Evolutionary conservation across 2,113 vertebrate species (phyloP), one percentile per base, ranked within the genome.

Genomic region (Pleuronectes platessa): DNA sequence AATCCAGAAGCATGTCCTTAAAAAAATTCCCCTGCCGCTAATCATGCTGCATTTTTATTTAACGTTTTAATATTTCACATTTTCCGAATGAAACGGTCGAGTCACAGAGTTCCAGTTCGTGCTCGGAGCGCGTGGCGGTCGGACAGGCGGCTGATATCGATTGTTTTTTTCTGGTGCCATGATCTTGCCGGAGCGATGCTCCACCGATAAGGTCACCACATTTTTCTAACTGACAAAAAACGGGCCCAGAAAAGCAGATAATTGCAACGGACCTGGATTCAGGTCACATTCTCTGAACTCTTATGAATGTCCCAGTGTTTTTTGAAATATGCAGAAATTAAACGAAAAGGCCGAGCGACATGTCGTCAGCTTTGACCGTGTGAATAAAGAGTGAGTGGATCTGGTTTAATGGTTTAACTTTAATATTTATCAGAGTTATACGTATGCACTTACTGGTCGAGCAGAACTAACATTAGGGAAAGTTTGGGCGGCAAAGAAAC

Each of bases 131-230:
- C 7, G 31, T 7, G 6, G 54, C 23, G 15, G 26, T 42, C 40
- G 51, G 11, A 54, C 5, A 62, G n/a, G 21, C 23, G 27, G 26
- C 18, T 24, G 15, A 14, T 66, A 73, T 56, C 9, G 76, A 76
- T 60, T 56, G 49, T 58, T 51, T 17, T 31, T 71, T 64, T 66
- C 56, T 45, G 14, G 18, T 47, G 71, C 18, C 59, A 53, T 1
- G 60, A 40, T 62, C 8, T 73, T 58, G 11, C 17, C 56, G 15
- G 49, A 66, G 49, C 21, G 9, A 58, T 26, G 71, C 42, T 53
- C 60, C 61, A 31, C 67, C 72, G 18, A 81, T 1, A 86, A 75
- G 79, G 79, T 86, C 73, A 70, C 2, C 3, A 1, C 69, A 68
- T 79, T 74, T 58, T 67, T 82, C 75, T 62, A 51, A 37, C 60